Evolutionary conservation across 2,888 invertebrate genomes (phyloP).

Genomic region (Drosophila anomelani): DNA sequence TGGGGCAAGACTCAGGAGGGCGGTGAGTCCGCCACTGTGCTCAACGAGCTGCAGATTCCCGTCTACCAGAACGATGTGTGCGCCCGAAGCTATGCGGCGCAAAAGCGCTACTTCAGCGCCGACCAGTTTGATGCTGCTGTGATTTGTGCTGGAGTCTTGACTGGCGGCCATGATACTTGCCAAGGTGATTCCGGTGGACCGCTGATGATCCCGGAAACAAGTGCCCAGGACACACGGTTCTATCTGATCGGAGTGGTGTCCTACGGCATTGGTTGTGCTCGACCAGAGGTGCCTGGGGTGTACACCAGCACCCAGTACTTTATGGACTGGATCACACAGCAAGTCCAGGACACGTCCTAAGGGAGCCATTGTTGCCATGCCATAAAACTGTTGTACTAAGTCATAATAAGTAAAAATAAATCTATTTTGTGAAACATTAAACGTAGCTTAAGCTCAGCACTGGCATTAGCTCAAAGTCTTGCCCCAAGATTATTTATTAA

Average conservation of each 20-base stretch:
- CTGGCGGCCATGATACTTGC: conserved; percentile 83
- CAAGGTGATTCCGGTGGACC: conserved; percentile 85
- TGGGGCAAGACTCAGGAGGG: conserved; percentile 84
- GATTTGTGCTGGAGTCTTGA: conserved; percentile 82
- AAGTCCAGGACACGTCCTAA: conserved; percentile 73
- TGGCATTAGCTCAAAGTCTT: conserved; percentile 8
- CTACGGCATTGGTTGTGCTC: conserved; percentile 88
- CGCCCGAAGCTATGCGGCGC: conserved; percentile 79
- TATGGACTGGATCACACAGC: conserved; percentile 87
- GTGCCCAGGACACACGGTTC: conserved; percentile 56
- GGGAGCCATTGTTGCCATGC: conserved; percentile 16
- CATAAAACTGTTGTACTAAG: conserved; percentile 10
- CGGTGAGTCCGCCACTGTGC: conserved; percentile 88
- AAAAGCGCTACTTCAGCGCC: conserved; percentile 68
- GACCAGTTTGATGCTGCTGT: conserved; percentile 82
- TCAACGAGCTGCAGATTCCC: conserved; percentile 90
- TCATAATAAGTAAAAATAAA: conserved; percentile 24
- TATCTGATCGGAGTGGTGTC: conserved; percentile 89
- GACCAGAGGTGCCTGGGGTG: conserved; percentile 87
- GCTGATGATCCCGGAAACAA: conserved; percentile 81
- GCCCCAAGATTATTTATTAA: conserved; percentile 6
- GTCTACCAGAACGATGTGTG: conserved; percentile 88
- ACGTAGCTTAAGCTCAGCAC: conserved; percentile 7
- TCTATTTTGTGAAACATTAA: conserved; percentile 1
- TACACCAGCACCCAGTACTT: conserved; percentile 87